phyloP scores from a whole-genome alignment of 2,113 vertebrate genomes.

The Emydocephalus ijimae region DNA sequence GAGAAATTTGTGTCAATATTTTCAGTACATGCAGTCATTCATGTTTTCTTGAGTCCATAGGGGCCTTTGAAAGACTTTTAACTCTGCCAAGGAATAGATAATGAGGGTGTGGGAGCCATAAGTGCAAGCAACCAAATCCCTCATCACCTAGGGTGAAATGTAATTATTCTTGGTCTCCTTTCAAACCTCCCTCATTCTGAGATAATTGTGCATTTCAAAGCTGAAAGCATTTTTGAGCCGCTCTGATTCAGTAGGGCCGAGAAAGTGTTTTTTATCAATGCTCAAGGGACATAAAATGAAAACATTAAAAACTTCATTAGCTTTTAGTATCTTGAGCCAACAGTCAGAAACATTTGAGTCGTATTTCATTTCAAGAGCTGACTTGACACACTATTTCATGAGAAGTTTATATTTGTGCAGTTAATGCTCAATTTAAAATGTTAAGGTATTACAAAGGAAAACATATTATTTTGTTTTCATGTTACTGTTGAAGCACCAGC shows the following conservation, averaged over 20 bases:
- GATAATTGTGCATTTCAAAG: constrained; percentile 36
- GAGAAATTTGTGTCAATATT: constrained; percentile 18
- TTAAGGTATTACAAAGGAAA: neutral
- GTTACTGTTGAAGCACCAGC: neutral
- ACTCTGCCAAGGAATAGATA: constrained; percentile 15
- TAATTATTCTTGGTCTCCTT: constrained; percentile 34
- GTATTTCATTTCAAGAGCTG: constrained; percentile 1
- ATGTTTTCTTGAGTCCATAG: neutral
- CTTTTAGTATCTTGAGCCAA: constrained; percentile 21
- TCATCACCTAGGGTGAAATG: neutral
- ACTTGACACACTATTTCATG: constrained; percentile 1
- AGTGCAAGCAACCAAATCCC: constrained; percentile 29
- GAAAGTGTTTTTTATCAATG: constrained; percentile 21
- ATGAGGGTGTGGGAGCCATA: constrained; percentile 5
- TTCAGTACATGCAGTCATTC: neutral
- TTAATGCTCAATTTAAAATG: neutral
- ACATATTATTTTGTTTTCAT: neutral
- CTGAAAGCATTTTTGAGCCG: constrained; percentile 44
- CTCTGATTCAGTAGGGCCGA: constrained; percentile 18
- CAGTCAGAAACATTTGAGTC: constrained; percentile 10
- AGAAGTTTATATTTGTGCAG: constrained; percentile 10
- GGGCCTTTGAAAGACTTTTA: neutral
- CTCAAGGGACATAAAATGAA: constrained; percentile 26
- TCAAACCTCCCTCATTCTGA: constrained; percentile 15
- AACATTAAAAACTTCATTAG: constrained; percentile 37